Base-by-base conservation (phyloP, 1,140 invertebrate species). In the Bombus confusus region DNA sequence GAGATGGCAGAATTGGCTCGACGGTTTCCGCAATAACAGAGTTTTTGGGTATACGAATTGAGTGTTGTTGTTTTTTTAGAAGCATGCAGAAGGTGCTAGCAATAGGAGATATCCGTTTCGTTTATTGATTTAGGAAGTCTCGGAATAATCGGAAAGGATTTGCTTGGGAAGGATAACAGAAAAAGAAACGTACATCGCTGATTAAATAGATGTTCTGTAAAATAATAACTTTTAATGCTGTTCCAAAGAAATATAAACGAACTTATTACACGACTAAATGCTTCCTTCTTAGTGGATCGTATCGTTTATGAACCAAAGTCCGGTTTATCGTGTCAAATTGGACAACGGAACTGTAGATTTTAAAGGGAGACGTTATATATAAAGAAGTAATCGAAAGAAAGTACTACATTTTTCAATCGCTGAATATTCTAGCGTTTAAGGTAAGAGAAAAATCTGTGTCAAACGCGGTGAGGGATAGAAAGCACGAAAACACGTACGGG, bases 401-500 rank as follows among this genome's bases (percentile, higher is more conserved):
- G 59, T n/a, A n/a, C 59, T n/a, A n/a, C 10, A 12, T 59, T 28
- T 28, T 28, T n/a, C 4, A 62, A 22, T 52, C 18, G 3, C 2
- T 34, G 15, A 18, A 66, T 66, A 41, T 12, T n/a, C 2, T 9
- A 6, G 3, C 5, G 25, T n/a, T 31, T 3, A 28, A 22, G 37
- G 47, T 22, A n/a, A 77, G 34, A 8, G 75, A 78, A 78, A 39
- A 25, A 78, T 78, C 15, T 62, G 10, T 64, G 75, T 43, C 39
- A 64, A 64, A 78, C 75, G n/a, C n/a, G 57, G 28, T 3, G 28
- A n/a, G 18, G n/a, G 41, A 37, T 78, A 78, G 75, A 78, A 78
- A 78, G 59, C 57, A 77, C 57, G 59, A 78, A 78, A 78, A 59
- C 57, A 77, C 57, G 57, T 34, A 25, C 75, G 15, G 22, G 57